Percentiles rank a stretch among this genome's conserved stretches.
These are phyloP conservation scores for Echinometra lucunter DNA, from an alignment of 53 echinoderm and acorn worm genomes.

Conservation along the genomic window DNA sequence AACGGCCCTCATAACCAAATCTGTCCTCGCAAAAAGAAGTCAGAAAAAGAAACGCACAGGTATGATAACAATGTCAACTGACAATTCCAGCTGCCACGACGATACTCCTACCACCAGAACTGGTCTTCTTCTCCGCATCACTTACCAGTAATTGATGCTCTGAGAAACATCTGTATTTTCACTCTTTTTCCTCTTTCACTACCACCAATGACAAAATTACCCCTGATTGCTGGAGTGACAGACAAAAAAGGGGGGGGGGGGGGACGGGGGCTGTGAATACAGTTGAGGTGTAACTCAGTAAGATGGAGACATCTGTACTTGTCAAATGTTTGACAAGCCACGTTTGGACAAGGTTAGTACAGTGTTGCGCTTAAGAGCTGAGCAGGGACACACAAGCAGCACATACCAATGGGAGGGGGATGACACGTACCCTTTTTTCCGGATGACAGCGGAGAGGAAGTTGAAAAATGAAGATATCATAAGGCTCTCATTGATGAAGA, in stretches of 20 bases:
- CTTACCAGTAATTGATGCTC: slow-evolving; percentile 42
- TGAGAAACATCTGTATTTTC: slow-evolving; percentile 55
- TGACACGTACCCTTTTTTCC: neutral
- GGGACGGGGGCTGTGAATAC: neutral
- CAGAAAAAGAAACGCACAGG: neutral
- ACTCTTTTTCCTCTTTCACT: slow-evolving; percentile 19
- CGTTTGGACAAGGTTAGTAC: neutral
- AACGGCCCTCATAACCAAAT: slow-evolving; percentile 12
- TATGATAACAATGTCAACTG: slow-evolving; percentile 64
- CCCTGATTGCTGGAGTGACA: neutral
- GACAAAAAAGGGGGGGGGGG: slow-evolving; percentile 4
- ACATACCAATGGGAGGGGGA: slow-evolving; percentile 1
- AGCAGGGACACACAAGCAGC: neutral
- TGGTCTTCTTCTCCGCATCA: slow-evolving; percentile 25
- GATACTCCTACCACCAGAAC: slow-evolving; percentile 8
- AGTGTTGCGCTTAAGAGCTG: neutral
- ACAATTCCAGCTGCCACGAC: slow-evolving; percentile 49
- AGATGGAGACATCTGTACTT: slow-evolving; percentile 46
- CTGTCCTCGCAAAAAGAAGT: slow-evolving; percentile 5
- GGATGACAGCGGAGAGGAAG: neutral
- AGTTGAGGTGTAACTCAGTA: slow-evolving; percentile 7
- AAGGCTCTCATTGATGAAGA: neutral
- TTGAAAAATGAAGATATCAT: slow-evolving; percentile 35
- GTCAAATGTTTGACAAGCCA: slow-evolving; percentile 52
- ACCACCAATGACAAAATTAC: slow-evolving; percentile 27